phyloP scores from a whole-genome alignment of 2,797 vertebrate species.

The Cephalopachus bancanus region DNA sequence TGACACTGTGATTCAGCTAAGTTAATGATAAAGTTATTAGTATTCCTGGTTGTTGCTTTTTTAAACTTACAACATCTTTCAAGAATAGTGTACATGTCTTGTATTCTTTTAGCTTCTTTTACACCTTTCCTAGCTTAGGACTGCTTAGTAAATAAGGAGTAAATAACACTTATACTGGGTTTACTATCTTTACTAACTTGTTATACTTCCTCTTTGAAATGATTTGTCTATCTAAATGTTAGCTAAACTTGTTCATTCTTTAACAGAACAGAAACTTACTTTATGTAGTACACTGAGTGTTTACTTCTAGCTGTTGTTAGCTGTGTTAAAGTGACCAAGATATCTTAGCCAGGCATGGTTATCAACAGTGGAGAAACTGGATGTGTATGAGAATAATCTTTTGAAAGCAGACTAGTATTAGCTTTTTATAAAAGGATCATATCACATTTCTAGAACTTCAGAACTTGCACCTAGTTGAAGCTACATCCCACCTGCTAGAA shows the following conservation, averaged over 20 bases:
- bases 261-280: not conserved
- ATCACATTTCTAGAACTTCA: not conserved
- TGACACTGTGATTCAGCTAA: constrained; percentile 6
- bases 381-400: not conserved
- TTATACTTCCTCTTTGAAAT: not conserved
- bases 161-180: not conserved
- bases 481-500: constrained; percentile 7
- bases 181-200: not conserved
- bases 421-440: not conserved
- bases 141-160: not conserved
- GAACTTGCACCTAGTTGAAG: constrained; percentile 5
- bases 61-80: not conserved
- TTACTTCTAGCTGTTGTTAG: not conserved
- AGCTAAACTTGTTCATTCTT: not conserved
- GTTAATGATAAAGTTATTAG: constrained; percentile 5
- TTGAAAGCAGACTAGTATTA: not conserved
- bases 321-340: not conserved
- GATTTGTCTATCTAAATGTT: not conserved
- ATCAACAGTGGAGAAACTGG: not conserved
- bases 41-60: not conserved
- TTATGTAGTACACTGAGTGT: not conserved
- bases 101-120: not conserved
- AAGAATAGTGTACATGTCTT: not conserved
- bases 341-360: not conserved
- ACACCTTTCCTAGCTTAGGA: not conserved